phyloP scores from a whole-genome alignment of 2,797 vertebrate genomes.

The Melanogrammus aeglefinus region DNA sequence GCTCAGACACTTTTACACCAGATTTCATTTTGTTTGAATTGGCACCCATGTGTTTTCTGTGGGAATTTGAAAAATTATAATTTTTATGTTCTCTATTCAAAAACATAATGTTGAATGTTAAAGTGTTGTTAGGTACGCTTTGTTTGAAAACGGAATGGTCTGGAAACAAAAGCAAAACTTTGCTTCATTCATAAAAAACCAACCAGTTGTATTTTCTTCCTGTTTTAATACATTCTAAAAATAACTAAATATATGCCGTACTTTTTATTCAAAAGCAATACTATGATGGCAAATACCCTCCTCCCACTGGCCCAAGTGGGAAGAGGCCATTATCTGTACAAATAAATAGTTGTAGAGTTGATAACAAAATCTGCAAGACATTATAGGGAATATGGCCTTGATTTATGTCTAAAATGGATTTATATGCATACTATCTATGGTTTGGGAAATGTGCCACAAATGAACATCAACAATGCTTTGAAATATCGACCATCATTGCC shows the following conservation, averaged over 20 bases:
- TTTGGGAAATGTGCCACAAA: neutral
- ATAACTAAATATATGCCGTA: neutral
- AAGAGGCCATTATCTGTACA: neutral
- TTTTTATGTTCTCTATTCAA: neutral
- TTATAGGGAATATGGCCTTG: neutral
- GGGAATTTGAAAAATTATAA: neutral
- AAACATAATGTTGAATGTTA: neutral
- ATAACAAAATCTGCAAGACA: conserved; percentile 3
- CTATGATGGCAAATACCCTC: neutral
- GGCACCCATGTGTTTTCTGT: neutral
- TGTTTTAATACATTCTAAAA: neutral
- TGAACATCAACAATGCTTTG: neutral
- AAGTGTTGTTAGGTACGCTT: neutral
- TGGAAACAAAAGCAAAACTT: neutral
- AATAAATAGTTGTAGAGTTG: neutral
- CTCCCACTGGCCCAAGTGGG: neutral
- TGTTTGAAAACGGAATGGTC: neutral
- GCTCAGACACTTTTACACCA: neutral
- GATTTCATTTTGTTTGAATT: neutral
- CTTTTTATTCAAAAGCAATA: neutral
- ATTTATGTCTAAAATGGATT: neutral
- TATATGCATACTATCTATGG: neutral
- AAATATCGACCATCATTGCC: neutral
- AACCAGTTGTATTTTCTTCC: neutral
- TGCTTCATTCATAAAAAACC: neutral